A percentile compares a stretch with the other conserved stretches of the same genome.
phyloP scores from a whole-genome alignment of 1,140 invertebrate genomes.

The Melitaea cinxia region DNA sequence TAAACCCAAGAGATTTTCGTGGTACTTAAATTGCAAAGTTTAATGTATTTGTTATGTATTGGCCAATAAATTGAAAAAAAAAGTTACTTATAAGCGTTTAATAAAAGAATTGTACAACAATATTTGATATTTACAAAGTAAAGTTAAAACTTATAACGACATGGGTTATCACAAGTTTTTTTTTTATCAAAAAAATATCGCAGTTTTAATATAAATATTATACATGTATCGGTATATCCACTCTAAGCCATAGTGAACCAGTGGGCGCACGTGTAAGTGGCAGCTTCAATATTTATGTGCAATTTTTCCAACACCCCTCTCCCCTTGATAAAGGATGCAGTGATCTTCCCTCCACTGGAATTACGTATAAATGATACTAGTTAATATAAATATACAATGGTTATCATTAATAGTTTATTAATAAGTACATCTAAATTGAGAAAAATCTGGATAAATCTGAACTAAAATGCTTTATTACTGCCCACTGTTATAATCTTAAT shows the following conservation, averaged over 20 bases:
- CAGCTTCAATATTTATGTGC: constrained; percentile 82
- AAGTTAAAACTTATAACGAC: no score
- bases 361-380: constrained; percentile 65
- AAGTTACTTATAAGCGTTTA: no score
- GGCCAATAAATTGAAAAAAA: no score
- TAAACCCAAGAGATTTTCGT: no score
- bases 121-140: no score
- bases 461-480: no score
- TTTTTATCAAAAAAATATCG: no score
- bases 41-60: no score
- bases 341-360: constrained; percentile 51
- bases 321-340: constrained; percentile 76
- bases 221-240: constrained; percentile 44
- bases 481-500: no score
- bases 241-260: constrained; percentile 36
- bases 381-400: constrained; percentile 41
- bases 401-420: constrained; percentile 13
- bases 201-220: background rate
- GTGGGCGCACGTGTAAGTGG: constrained; percentile 79
- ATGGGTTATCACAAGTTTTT: no score
- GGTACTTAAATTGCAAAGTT: no score
- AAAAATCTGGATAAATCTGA: background rate
- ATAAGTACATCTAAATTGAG: background rate
- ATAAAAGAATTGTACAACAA: no score
- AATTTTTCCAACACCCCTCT: constrained; percentile 70